A percentile compares a stretch with the other conserved stretches of the same genome.
These are phyloP conservation scores for Corvus hawaiiensis DNA, from an alignment of 2,113 vertebrate species.

Conservation along the genomic window DNA sequence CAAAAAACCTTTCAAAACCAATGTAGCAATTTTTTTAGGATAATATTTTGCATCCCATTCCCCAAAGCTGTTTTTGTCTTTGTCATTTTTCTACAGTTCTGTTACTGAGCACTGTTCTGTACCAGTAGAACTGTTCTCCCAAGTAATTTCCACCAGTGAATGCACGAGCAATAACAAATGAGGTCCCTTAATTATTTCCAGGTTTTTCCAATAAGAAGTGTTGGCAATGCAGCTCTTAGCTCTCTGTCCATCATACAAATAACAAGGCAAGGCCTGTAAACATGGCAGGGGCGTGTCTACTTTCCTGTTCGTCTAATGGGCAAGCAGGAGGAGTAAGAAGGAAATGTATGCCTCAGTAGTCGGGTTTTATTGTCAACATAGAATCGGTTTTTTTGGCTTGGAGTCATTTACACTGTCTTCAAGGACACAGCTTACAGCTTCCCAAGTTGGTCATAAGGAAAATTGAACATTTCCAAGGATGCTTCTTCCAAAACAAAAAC, in stretches of 20 bases:
- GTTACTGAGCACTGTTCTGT: neutral
- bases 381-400: neutral
- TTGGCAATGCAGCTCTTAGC: neutral
- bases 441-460: neutral
- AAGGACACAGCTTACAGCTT: neutral
- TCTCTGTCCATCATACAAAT: conserved; percentile 15
- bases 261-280: conserved; percentile 29
- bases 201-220: conserved; percentile 15
- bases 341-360: neutral
- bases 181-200: conserved; percentile 16
- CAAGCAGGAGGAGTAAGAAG: neutral
- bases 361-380: neutral
- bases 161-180: neutral
- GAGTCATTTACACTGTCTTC: neutral
- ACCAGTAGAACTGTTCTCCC: neutral
- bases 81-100: neutral
- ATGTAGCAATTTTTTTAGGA: neutral
- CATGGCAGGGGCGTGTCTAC: neutral
- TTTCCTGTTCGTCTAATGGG: neutral
- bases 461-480: conserved; percentile 4
- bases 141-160: neutral
- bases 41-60: neutral
- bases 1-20: neutral
- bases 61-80: neutral
- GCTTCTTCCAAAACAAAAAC: neutral